A percentile compares a stretch with the other conserved stretches of the same genome.
Evolutionary conservation across 2,888 invertebrate genomes (phyloP).

Genomic region (Hyposoter didymator): DNA sequence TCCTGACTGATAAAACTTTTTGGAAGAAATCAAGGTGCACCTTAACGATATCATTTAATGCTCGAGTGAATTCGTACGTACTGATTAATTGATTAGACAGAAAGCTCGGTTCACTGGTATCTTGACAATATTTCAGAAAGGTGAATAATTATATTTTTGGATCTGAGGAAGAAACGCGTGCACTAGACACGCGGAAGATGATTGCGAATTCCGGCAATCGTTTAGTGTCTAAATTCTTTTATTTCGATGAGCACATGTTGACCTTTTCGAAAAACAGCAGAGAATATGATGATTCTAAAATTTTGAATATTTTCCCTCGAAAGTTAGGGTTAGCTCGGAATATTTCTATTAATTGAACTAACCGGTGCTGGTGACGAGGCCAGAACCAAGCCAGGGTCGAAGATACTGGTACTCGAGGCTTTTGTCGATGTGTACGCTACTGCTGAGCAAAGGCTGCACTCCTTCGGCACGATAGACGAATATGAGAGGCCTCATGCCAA

Average conservation of each 20-base stretch:
- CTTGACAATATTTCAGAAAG: not conserved
- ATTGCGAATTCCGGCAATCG: not conserved
- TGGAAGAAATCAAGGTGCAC: constrained; percentile 7
- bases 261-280: not conserved
- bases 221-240: not conserved
- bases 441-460: constrained; percentile 81
- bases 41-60: not conserved
- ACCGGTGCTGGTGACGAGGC: constrained; percentile 82
- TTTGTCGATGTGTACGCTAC: constrained; percentile 81
- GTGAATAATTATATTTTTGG: not conserved
- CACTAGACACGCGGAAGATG: not conserved
- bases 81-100: not conserved
- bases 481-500: constrained; percentile 81
- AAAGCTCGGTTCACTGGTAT: not conserved
- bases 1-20: not conserved
- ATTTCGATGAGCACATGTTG: not conserved
- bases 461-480: constrained; percentile 80
- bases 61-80: not conserved
- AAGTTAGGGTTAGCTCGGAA: not conserved
- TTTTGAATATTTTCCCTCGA: not conserved
- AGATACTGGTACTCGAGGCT: constrained; percentile 82
- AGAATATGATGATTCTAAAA: not conserved
- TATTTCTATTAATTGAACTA: constrained; percentile 52
- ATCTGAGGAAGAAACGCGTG: not conserved
- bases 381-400: constrained; percentile 81